Evolutionary conservation across 2,113 vertebrate genomes (phyloP).

Genomic region (Myiozetetes cayanensis): DNA sequence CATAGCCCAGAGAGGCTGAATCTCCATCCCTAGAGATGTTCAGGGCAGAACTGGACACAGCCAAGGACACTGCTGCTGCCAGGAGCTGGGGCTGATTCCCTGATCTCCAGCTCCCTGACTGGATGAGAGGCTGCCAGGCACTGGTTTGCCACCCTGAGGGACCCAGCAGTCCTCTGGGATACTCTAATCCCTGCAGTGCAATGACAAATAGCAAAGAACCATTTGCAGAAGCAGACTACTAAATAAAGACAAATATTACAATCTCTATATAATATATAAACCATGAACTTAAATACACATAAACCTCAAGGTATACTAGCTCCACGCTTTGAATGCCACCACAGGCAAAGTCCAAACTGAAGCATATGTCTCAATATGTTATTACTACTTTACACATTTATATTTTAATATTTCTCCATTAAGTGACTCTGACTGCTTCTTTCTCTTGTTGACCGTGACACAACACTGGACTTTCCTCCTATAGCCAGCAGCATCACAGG

Average conservation of each 20-base stretch:
- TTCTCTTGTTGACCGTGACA: not conserved
- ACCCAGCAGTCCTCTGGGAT: no score
- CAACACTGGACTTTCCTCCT: not conserved
- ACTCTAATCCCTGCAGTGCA: fast-evolving
- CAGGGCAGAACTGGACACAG: not conserved
- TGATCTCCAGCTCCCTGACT: no score
- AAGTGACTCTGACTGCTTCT: not conserved
- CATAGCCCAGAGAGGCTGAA: not conserved
- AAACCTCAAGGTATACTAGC: not conserved
- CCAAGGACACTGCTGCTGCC: no score
- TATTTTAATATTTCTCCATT: not conserved
- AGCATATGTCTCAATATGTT: not conserved
- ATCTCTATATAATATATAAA: not conserved
- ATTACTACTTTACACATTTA: not conserved
- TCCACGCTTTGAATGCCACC: not conserved
- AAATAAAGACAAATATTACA: not conserved
- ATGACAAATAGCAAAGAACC: not conserved
- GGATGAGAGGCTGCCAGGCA: not conserved
- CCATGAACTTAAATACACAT: not conserved
- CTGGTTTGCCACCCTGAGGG: fast-evolving
- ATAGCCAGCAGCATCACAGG: not conserved
- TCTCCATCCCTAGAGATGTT: not conserved
- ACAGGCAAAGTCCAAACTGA: not conserved
- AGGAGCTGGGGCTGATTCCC: no score
- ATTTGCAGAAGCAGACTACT: not conserved